Evolutionary conservation across 2,113 vertebrate species (phyloP), one percentile per base, ranked within the genome.

Genomic region (Lepus americanus): DNA sequence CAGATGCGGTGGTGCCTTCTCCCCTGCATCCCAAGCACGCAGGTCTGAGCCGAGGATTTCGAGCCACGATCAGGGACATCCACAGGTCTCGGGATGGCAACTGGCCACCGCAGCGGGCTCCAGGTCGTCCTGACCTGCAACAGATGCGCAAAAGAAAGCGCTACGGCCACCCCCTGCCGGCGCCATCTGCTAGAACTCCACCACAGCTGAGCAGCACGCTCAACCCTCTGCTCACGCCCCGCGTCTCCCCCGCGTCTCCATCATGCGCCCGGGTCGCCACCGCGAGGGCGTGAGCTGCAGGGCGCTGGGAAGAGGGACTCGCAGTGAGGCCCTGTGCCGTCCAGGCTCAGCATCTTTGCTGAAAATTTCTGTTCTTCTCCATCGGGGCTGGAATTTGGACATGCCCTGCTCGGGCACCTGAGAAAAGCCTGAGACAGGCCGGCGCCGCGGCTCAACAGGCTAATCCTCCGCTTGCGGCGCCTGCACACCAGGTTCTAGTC

Each of bases 111-210:
- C 10, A 20, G 89, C 16, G 20, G 83, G 29, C n/a, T 87, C 5
- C 59, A 92, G 79, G 94, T 92, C n/a, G 36, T 79, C 61, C 59
- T 55, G 27, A 69, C 74, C 80, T 10, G 29, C 63, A 93, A 83
- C 90, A 92, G 89, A 82, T 78, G 80, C 29, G 72, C 64, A 6
- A 13, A 96, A 64, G 76, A 93, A 94, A 96, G 64, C 74, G 90
- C 96, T 93, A 89, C 8, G 84, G 87, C 90, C 29, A 72, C 87
- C 87, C 51, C 92, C 87, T 73, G 73, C 93, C 39, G 44, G 74
- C 67, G 44, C 96, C 95, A 95, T 96, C 95, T 97, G 96, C 96
- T 91, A 0, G n/a, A 90, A 44, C 36, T 29, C 76, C 13, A 17
- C 79, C 3, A 72, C 95, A 91, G 95, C 93, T 89, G 90, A 91